Evolutionary conservation across 2,888 invertebrate genomes (phyloP).

Genomic region (Rugalucina vietnamica): DNA sequence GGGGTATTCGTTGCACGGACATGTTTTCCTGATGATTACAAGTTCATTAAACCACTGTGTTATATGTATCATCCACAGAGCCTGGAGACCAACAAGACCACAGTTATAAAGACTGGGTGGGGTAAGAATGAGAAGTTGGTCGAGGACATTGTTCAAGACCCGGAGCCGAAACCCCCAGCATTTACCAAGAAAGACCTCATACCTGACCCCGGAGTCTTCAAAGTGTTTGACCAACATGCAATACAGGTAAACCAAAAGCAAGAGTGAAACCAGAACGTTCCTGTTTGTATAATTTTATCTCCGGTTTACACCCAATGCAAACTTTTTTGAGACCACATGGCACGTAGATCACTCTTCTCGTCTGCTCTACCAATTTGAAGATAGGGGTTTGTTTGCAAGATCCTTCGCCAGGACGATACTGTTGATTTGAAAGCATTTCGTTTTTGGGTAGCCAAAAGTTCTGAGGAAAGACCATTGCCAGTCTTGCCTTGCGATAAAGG

Average conservation of each 20-base stretch:
- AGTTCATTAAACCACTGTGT: too few relatives aligned
- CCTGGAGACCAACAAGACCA: constrained; percentile 39
- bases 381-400: too few relatives aligned
- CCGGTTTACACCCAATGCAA: not conserved
- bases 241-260: constrained; percentile 63
- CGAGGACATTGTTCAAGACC: constrained; percentile 33
- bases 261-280: too few relatives aligned
- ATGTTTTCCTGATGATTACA: too few relatives aligned
- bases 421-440: too few relatives aligned
- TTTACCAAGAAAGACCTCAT: constrained; percentile 63
- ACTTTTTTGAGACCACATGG: not conserved
- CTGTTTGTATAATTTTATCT: too few relatives aligned
- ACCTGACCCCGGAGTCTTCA: constrained; percentile 57
- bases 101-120: constrained; percentile 48
- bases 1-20: too few relatives aligned
- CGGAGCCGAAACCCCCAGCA: constrained; percentile 62
- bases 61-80: too few relatives aligned
- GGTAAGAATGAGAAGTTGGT: constrained; percentile 28
- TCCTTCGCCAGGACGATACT: not conserved
- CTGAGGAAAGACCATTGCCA: too few relatives aligned
- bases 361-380: not conserved
- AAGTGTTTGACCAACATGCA: constrained; percentile 63
- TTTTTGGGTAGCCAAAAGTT: too few relatives aligned
- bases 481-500: too few relatives aligned
- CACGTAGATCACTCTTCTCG: not conserved